Evolutionary conservation across 1,140 invertebrate species (phyloP), one percentile per base, ranked within the genome.

Genomic region (Trichonephila inaurata): DNA sequence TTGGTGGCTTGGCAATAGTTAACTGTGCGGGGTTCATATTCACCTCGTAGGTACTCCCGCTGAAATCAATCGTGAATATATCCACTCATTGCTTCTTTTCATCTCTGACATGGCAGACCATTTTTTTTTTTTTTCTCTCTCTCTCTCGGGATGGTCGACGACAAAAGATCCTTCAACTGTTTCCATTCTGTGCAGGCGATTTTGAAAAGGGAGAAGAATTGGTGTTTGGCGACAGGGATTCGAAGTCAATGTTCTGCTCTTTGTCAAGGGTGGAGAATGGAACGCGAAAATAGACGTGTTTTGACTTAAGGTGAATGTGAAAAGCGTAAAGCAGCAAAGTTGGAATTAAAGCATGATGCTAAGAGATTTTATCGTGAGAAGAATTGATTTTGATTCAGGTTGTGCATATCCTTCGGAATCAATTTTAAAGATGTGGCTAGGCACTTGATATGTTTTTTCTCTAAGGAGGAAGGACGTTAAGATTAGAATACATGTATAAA

Each of bases 81-180:
- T 60, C 51, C 83, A 28, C 83, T 85, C 83, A 61, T 85, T 85
- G 44, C 83, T 85, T 85, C 83, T 24, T 77, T 77, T 85, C 83
- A 61, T 60, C 21, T n/a, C 21, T 85, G 83, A 85, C 83, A 60
- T 77, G 72, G 72, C 72, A 77, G 72, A 77, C 72, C 28, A 77
- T 77, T 40, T 77, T 77, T 77, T 77, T 77, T 77, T n/a, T n/a
- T n/a, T 33, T 3, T 33, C 33, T 33, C 33, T 33, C 33, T 40
- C 33, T 77, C 21, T 24, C 61, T 19, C 51, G 69, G 51, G 19
- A 86, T 69, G 62, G 24, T 40, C 62, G 82, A 72, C 83, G 83
- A 92, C 82, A 87, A 87, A 92, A 92, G 82, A 92, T 44, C 82
- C 91, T 83, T 92, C 90, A 92, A 92, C 90, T 85, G 82, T 24